Base-by-base conservation (phyloP, 2,113 vertebrate species). In the Melanerpes formicivorus region DNA sequence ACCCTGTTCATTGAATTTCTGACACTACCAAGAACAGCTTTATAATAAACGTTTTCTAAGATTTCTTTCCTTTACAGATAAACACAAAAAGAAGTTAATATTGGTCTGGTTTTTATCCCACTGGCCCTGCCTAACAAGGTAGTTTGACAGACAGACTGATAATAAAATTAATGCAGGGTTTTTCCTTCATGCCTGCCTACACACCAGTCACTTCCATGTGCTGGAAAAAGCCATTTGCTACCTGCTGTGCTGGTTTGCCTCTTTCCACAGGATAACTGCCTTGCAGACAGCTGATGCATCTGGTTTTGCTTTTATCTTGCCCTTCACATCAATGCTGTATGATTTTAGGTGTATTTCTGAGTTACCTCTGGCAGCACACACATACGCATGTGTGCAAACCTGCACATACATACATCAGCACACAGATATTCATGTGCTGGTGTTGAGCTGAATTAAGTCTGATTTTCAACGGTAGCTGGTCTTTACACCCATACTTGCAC, bases 111-210 rank as follows among this genome's bases (percentile, higher is more conserved):
- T 91, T 58, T 65, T 50, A 29, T 59, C 63, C 73, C 72, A 32
- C 44, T 88, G 44, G 40, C 40, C 80, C 59, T 91, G 42, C 54
- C 88, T 88, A 69, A 67, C 73, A 65, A 65, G 66, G 40, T 27
- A 84, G 63, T 32, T 55, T 79, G 84, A 87, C 91, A 92, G 62
- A 79, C 78, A 87, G 66, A 29, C n/a, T 79, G 93, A 88, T 59
- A 52, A 55, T 60, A 66, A 63, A 75, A 59, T 70, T 18, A 66
- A 69, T 25, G 74, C 70, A 56, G 55, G 65, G 29, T 7, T 85
- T 78, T 93, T 72, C 46, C 66, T 93, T 87, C 80, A 55, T 92
- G 88, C 84, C 86, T 96, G 74, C 90, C 88, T 87, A 92, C 77
- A 76, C 88, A 84, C 50, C 86, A 84, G 80, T 59, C 66, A 90